Conservation (phyloP, 2,888 invertebrate species). For the Drosophila prostipennis region DNA sequence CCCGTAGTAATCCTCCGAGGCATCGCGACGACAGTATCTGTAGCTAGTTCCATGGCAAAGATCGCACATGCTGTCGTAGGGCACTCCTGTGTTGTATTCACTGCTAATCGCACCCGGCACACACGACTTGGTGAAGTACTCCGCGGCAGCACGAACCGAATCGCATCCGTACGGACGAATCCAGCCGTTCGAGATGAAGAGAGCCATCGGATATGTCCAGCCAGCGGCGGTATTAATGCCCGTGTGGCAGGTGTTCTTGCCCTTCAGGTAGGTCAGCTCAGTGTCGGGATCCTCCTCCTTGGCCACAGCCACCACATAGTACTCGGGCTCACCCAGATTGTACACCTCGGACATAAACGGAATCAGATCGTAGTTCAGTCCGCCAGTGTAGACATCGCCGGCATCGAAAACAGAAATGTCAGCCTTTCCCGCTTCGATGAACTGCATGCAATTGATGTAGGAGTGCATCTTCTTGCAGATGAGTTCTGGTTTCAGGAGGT, state of each 20-base stretch:
- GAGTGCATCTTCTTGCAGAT: constrained; percentile 93
- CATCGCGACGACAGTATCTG: constrained; percentile 93
- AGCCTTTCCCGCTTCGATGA: constrained; percentile 87
- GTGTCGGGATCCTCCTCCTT: constrained; percentile 96
- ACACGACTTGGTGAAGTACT: constrained; percentile 98
- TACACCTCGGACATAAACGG: constrained; percentile 92
- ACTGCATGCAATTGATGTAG: constrained; percentile 94
- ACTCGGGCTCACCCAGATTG: constrained; percentile 93
- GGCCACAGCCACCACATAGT: constrained; percentile 97
- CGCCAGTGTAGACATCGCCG: constrained; percentile 95
- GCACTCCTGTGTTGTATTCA: constrained; percentile 92
- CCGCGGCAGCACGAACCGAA: constrained; percentile 94
- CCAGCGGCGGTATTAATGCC: constrained; percentile 97
- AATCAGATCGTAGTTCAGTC: constrained; percentile 89
- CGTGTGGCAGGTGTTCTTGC: constrained; percentile 95
- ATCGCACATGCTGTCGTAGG: constrained; percentile 97
- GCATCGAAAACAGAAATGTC: constrained; percentile 97
- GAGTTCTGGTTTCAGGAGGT: constrained; percentile 92
- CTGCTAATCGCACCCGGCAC: constrained; percentile 96
- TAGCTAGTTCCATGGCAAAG: constrained; percentile 93
- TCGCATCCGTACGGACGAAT: constrained; percentile 94
- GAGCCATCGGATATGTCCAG: constrained; percentile 96
- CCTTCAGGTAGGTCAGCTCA: constrained; percentile 95
- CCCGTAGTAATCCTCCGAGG: constrained; percentile 94
- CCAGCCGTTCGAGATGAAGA: constrained; percentile 96